Conservation (phyloP, 2,888 invertebrate genomes). For the Bellardia pandia region DNA sequence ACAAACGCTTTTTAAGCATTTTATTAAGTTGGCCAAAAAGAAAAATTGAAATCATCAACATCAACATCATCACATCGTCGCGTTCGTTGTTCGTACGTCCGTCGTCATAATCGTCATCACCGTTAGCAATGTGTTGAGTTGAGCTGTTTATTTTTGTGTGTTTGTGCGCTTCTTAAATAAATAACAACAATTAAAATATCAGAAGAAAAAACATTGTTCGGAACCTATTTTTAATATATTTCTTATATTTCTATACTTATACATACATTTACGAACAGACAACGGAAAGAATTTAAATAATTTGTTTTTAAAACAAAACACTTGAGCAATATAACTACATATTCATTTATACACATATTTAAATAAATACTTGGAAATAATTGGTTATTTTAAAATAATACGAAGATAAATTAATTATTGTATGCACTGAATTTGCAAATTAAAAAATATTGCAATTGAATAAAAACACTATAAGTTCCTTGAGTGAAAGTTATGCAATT, state of each 20-base stretch:
- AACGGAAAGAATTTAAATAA: slow-evolving; percentile 63
- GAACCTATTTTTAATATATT: slow-evolving; percentile 65
- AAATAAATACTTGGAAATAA: slow-evolving; percentile 51
- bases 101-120: slow-evolving; percentile 30
- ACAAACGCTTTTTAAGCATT: slow-evolving; percentile 7
- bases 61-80: background rate
- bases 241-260: slow-evolving; percentile 1
- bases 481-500: slow-evolving; percentile 34
- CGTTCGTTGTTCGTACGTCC: background rate
- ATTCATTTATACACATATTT: background rate
- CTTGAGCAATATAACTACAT: slow-evolving; percentile 3
- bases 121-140: slow-evolving; percentile 57
- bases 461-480: background rate
- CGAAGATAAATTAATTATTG: background rate
- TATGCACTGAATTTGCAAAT: background rate
- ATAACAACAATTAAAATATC: slow-evolving; percentile 22
- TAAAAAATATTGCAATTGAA: background rate
- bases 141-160: slow-evolving; percentile 44
- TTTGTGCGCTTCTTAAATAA: slow-evolving; percentile 18
- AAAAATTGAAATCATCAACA: slow-evolving; percentile 12
- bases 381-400: slow-evolving; percentile 14
- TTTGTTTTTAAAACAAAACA: slow-evolving; percentile 59
- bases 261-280: slow-evolving; percentile 5
- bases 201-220: slow-evolving; percentile 30
- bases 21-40: slow-evolving; percentile 16